A percentile compares a stretch with the other conserved stretches of the same genome.
Conservation (phyloP, 1,140 invertebrate genomes). For the Zeugodacus cucurbitae region DNA sequence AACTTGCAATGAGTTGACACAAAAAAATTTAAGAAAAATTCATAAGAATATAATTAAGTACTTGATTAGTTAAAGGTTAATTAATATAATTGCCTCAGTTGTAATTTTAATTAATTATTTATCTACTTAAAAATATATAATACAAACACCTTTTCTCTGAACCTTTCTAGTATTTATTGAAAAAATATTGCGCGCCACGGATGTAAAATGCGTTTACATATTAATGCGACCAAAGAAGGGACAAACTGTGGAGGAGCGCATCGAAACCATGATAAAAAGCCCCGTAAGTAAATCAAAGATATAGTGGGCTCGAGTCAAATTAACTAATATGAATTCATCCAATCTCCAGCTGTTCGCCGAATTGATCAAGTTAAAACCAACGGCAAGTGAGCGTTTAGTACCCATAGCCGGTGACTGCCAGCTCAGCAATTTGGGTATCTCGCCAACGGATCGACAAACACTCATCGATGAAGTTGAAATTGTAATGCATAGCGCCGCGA, state of each 20-base stretch:
- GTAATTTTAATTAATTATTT: no score
- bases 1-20: no score
- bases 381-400: slow-evolving; percentile 43
- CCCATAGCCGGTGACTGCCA: slow-evolving; percentile 71
- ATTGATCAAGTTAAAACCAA: slow-evolving; percentile 33
- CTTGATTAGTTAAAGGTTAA: no score
- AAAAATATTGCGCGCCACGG: slow-evolving; percentile 81
- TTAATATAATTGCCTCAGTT: no score
- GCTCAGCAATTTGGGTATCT: slow-evolving; percentile 76
- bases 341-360: slow-evolving; percentile 41
- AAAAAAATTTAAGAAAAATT: no score
- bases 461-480: slow-evolving; percentile 70
- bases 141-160: neutral
- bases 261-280: slow-evolving; percentile 74
- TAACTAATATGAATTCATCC: no score
- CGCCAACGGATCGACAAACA: slow-evolving; percentile 67
- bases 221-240: slow-evolving; percentile 82
- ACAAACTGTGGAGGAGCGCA: slow-evolving; percentile 74
- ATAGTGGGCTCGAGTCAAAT: no score
- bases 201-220: slow-evolving; percentile 78
- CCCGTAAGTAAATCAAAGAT: slow-evolving; percentile 54
- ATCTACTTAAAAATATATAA: no score
- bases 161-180: slow-evolving; percentile 74
- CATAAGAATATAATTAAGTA: no score
- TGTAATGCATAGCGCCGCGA: slow-evolving; percentile 88